phyloP scores from a whole-genome alignment of 2,113 vertebrate species.

The Cyrtonyx montezumae region DNA sequence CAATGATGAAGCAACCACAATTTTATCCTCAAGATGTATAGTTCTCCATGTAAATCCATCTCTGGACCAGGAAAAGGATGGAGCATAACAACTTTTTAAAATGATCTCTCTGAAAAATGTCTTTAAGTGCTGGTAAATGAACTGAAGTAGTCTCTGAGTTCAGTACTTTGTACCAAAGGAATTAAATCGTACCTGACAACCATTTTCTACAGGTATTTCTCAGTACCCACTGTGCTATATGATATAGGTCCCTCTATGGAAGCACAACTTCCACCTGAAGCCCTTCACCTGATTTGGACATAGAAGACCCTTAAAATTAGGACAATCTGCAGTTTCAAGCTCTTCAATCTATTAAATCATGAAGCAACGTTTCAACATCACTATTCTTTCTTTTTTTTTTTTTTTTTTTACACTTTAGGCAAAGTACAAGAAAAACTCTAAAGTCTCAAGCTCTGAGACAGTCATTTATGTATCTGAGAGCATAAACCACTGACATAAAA shows the following conservation, averaged over 20 bases:
- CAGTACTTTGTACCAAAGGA: background rate
- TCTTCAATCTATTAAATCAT: background rate
- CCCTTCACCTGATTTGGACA: background rate
- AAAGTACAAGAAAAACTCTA: background rate
- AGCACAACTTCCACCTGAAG: background rate
- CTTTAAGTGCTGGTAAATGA: background rate
- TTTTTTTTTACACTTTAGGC: background rate
- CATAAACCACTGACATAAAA: background rate
- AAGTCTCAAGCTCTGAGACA: background rate
- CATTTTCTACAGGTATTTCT: background rate
- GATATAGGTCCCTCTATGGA: background rate
- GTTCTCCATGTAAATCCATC: background rate
- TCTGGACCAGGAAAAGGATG: background rate
- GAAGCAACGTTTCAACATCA: accelerated
- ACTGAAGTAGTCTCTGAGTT: background rate
- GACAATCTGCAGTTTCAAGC: background rate
- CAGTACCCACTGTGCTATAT: background rate
- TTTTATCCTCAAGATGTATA: background rate
- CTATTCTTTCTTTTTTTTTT: background rate
- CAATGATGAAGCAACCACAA: background rate
- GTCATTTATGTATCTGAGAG: background rate
- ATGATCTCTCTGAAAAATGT: background rate
- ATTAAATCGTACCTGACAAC: background rate
- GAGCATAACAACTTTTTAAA: background rate
- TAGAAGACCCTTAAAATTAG: background rate